Evolutionary conservation across 2,888 invertebrate genomes (phyloP).

Genomic region (Callimorpha dominula): DNA sequence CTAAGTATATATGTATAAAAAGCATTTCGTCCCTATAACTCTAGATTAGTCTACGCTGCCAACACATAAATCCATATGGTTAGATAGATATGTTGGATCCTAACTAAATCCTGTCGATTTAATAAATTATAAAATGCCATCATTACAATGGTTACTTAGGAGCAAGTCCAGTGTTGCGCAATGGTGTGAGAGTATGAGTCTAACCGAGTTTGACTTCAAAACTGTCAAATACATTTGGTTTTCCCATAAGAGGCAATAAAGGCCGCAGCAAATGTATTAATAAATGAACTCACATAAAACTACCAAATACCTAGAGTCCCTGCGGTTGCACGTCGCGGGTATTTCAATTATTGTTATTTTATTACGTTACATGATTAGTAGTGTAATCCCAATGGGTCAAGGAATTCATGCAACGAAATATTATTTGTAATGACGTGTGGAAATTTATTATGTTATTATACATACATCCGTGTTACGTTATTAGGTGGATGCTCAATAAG

Average conservation of each 20-base stretch:
- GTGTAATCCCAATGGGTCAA: constrained; percentile 6
- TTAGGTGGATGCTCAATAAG: background rate
- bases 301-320: constrained; percentile 9
- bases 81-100: too few relatives aligned
- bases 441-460: background rate
- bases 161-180: background rate
- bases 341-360: constrained; percentile 17
- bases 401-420: constrained; percentile 1
- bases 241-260: background rate
- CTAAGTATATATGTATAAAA: background rate
- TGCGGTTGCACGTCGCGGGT: constrained; percentile 6
- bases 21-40: background rate
- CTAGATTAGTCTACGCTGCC: background rate
- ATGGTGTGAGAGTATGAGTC: background rate
- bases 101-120: background rate
- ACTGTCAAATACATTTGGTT: constrained; percentile 1
- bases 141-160: background rate
- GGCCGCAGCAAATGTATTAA: constrained; percentile 2
- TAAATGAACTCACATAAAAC: constrained; percentile 13
- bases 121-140: background rate
- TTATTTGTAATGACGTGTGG: background rate
- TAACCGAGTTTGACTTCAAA: background rate
- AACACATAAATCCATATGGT: background rate
- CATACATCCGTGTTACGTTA: background rate
- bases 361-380: constrained; percentile 7